Base-by-base conservation (phyloP, 2,797 vertebrate genomes). In the Amblyraja radiata region DNA sequence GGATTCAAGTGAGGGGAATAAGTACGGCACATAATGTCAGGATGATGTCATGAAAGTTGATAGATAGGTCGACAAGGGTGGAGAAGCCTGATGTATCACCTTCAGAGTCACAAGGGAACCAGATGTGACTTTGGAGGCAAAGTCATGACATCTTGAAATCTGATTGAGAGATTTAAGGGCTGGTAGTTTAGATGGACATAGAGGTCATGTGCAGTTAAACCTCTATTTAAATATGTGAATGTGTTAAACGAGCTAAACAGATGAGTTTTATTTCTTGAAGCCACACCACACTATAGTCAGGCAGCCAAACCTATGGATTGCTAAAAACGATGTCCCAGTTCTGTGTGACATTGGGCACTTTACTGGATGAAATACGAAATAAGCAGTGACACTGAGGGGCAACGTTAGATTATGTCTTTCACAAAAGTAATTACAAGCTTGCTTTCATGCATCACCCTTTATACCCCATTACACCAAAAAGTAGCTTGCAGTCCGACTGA, bases 381-480 rank as follows among this genome's bases (percentile, higher is more conserved):
- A 73, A 91, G 7, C 11, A 46, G 36, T 74, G 90, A 76, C 25
- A n/a, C 6, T 6, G 90, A 28, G 10, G 39, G 68, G 90, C 54
- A 76, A 28, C 6, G 7, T 76, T 92, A 76, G 74, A 74, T 92
- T 92, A 7, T n/a, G 46, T 25, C 71, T n/a, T 46, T 76, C 71
- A 76, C 90, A 92, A 92, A 54, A 92, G 36, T 92, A 92, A 92
- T 91, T 46, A 91, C 88, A 71, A 73, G 18, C 21, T 92, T 92
- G 39, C 71, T n/a, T 71, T 54, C 71, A 28, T 54, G 28, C 36
- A 92, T 13, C 23, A 58, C 90, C 46, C 90, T 92, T 25, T 54
- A n/a, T 54, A 91, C 36, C 11, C 68, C 39, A 91, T 76, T 92
- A 58, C 90, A 16, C 36, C 65, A 54, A 46, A 54, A 39, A 76